phyloP scores from a whole-genome alignment of 2,888 invertebrate genomes.

The Brachypalpus laphriformis region DNA sequence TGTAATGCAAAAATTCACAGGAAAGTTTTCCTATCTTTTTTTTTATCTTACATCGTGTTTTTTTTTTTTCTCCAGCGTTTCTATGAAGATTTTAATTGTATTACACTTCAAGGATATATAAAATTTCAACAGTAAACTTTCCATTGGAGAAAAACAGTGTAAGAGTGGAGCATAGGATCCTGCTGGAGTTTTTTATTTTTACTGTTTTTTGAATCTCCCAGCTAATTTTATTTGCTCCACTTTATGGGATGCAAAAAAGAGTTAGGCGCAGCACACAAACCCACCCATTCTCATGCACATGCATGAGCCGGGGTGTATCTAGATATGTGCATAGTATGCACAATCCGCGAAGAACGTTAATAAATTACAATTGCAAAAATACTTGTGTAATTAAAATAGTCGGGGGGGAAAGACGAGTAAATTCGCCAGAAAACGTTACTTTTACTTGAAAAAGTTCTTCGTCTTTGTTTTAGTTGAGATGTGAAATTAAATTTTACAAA shows the following conservation, averaged over 20 bases:
- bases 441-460: slow-evolving; percentile 24
- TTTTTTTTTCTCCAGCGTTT: slow-evolving; percentile 3
- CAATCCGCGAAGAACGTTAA: slow-evolving; percentile 42
- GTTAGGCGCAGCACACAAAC: slow-evolving; percentile 12
- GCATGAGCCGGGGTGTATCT: background rate
- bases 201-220: slow-evolving; percentile 19
- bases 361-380: slow-evolving; percentile 71
- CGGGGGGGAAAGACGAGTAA: background rate
- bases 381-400: slow-evolving; percentile 65
- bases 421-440: slow-evolving; percentile 23
- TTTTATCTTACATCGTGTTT: slow-evolving; percentile 14
- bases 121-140: slow-evolving; percentile 60
- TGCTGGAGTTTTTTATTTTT: slow-evolving; percentile 8
- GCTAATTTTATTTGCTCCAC: slow-evolving; percentile 72
- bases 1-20: slow-evolving; percentile 65
- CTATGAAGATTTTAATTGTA: slow-evolving; percentile 69
- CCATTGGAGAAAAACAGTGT: slow-evolving; percentile 31
- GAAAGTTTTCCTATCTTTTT: slow-evolving; percentile 34
- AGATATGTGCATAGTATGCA: background rate
- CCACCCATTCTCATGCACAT: background rate
- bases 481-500: slow-evolving; percentile 24
- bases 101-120: slow-evolving; percentile 62
- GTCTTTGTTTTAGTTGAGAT: slow-evolving; percentile 15
- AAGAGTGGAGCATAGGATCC: slow-evolving; percentile 30
- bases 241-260: slow-evolving; percentile 63